Evolutionary conservation across 1,140 invertebrate species (phyloP).

Genomic region (Ips typographus): DNA sequence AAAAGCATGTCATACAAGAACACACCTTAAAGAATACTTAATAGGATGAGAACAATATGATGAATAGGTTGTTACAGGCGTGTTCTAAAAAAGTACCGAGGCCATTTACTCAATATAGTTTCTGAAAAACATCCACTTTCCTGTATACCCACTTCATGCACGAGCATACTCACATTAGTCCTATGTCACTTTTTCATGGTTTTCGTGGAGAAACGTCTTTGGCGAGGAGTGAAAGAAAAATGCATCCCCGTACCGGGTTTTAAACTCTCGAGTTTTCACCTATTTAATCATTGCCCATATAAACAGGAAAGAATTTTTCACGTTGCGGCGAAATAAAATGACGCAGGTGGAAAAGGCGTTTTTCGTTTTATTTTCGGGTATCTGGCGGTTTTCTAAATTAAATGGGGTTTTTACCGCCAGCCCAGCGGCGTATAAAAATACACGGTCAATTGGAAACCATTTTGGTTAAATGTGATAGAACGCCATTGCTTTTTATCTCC

Average conservation of each 20-base stretch:
- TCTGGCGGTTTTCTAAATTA: slow-evolving; percentile 15
- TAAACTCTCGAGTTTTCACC: slow-evolving; percentile 38
- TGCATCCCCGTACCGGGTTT: slow-evolving; percentile 34
- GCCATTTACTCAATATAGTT: slow-evolving; percentile 3
- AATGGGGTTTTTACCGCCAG: slow-evolving; percentile 7
- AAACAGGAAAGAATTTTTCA: slow-evolving; percentile 31
- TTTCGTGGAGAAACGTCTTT: slow-evolving; percentile 30
- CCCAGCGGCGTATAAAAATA: slow-evolving; percentile 5
- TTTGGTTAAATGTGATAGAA: slow-evolving; percentile 1
- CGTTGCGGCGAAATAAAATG: slow-evolving; percentile 29
- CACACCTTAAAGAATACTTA: too few relatives aligned
- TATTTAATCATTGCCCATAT: slow-evolving; percentile 38
- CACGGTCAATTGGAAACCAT: slow-evolving; percentile 9
- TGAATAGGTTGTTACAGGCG: too few relatives aligned
- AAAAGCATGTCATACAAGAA: too few relatives aligned
- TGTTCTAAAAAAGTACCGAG: not conserved
- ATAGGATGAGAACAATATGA: too few relatives aligned
- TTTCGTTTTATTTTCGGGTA: slow-evolving; percentile 19
- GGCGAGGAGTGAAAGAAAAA: slow-evolving; percentile 34
- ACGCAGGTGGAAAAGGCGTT: slow-evolving; percentile 29
- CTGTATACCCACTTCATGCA: slow-evolving; percentile 26
- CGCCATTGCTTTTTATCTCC: too few relatives aligned
- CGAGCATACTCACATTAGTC: slow-evolving; percentile 32
- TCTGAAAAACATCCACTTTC: slow-evolving; percentile 17
- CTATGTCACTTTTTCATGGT: slow-evolving; percentile 29